Base-by-base conservation (phyloP, 37 sponge, comb jelly and placozoan species). In the Petrosia ficiformis region DNA sequence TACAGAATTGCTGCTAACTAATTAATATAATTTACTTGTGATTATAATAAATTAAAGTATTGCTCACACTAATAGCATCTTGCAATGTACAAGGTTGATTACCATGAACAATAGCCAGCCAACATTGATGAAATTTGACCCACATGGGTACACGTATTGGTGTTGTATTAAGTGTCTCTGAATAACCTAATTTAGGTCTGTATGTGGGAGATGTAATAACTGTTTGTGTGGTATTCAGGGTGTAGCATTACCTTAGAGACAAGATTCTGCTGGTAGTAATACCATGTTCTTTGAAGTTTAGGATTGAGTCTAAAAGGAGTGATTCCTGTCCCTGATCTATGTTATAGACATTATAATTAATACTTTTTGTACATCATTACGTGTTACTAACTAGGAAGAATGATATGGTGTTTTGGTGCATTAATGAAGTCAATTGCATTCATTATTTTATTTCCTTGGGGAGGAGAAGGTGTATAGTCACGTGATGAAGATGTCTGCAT, bases 81-180 rank as follows among this genome's bases (percentile, higher is more conserved):
- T 91, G 79, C 58, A 64, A 56, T 6, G 79, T 63, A 42, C 77
- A 77, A 11, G 87, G 87, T 22, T 61, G 59, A 42, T 68, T 78
- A n/a, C 91, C 91, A 33, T 91, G 91, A 3, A 86, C 83, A 14
- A 91, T 48, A 42, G 66, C 75, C 39, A 90, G 63, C 91, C 91
- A 90, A 39, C 75, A 69, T 73, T 81, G 81, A 61, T 81, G 81
- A 67, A 81, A 81, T 39, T 54, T 60, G 44, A 81, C 71, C 41
- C 57, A 44, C 1, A 57, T 44, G 0, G 81, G 81, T 0, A 81
- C 81, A 21, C 48, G 30, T 32, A 81, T 38, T 24, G 70, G 67
- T 11, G 44, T 29, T 14, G 24, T 42, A 0, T 48, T 65, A 21
- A 81, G 66, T 42, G 5, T n/a, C 38, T 81, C 74, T n/a, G n/a